Percentiles rank a stretch among this genome's conserved stretches.
Conservation (phyloP, 1,140 invertebrate species). For the Bombus balteatus region DNA sequence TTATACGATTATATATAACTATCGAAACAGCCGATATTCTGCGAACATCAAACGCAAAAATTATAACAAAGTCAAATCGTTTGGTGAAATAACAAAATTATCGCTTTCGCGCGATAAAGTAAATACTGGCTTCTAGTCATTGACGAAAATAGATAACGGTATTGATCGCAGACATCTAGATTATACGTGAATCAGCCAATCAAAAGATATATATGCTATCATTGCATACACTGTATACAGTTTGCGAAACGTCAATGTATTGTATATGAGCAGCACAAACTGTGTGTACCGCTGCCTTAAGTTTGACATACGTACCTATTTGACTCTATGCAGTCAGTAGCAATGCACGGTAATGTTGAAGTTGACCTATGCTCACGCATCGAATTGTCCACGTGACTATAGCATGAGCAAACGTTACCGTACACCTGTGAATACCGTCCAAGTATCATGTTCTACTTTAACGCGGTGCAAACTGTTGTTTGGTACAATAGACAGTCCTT, state of each 20-base stretch:
- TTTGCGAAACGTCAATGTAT: constrained; percentile 3
- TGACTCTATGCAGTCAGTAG: background rate
- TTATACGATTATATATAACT: background rate
- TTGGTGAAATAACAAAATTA: background rate
- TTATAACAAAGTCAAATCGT: too few species aligned
- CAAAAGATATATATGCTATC: constrained; percentile 22
- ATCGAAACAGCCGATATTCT: background rate
- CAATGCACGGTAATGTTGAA: background rate
- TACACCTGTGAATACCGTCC: background rate
- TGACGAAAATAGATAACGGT: constrained; percentile 1
- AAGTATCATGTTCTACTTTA: constrained; percentile 21
- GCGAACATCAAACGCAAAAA: fast-evolving
- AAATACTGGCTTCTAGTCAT: background rate
- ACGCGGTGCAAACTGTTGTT: constrained; percentile 3
- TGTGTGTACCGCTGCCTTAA: constrained; percentile 45
- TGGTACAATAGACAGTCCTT: constrained; percentile 24
- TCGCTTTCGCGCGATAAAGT: background rate
- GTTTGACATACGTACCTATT: constrained; percentile 5
- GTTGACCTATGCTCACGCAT: background rate
- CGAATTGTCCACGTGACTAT: background rate
- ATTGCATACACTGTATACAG: too few species aligned
- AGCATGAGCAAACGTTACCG: background rate
- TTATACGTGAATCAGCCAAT: constrained; percentile 20
- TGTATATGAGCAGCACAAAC: constrained; percentile 17
- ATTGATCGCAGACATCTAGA: background rate